Conservation (phyloP, 2,888 invertebrate genomes). For the Perizoma flavofasciatum region DNA sequence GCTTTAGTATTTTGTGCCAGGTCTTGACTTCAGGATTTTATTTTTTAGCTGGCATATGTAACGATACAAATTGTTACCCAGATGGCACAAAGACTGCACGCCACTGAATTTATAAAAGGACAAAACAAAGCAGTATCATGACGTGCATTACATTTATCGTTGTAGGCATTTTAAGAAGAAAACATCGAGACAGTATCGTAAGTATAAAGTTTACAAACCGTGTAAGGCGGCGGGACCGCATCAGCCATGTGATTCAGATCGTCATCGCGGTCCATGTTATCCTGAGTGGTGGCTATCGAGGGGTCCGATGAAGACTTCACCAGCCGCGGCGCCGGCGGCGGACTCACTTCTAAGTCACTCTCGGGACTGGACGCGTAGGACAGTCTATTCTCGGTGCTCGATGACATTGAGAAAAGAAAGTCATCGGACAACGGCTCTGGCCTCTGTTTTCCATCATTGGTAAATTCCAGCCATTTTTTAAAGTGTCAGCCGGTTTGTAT, state of each 20-base stretch:
- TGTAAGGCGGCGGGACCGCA: slow-evolving; percentile 93
- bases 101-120: too few relatives aligned
- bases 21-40: too few relatives aligned
- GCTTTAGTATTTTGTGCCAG: too few relatives aligned
- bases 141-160: too few relatives aligned
- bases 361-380: slow-evolving; percentile 98
- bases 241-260: slow-evolving; percentile 83
- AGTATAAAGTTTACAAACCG: slow-evolving; percentile 81
- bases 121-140: too few relatives aligned
- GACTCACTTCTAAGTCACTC: slow-evolving; percentile 91
- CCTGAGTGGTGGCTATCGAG: slow-evolving; percentile 96
- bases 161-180: too few relatives aligned
- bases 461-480: too few relatives aligned
- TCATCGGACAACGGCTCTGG: slow-evolving; percentile 98
- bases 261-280: slow-evolving; percentile 88
- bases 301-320: slow-evolving; percentile 96
- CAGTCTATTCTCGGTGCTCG: slow-evolving; percentile 89
- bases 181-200: too few relatives aligned
- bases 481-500: slow-evolving; percentile 49
- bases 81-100: too few relatives aligned
- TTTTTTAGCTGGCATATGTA: too few relatives aligned
- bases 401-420: slow-evolving; percentile 99
- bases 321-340: slow-evolving; percentile 91
- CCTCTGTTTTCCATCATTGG: slow-evolving; percentile 85
- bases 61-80: too few relatives aligned